Evolutionary conservation across 2,888 invertebrate genomes (phyloP), one percentile per base, ranked within the genome.

Genomic region (Erannis defoliaria): DNA sequence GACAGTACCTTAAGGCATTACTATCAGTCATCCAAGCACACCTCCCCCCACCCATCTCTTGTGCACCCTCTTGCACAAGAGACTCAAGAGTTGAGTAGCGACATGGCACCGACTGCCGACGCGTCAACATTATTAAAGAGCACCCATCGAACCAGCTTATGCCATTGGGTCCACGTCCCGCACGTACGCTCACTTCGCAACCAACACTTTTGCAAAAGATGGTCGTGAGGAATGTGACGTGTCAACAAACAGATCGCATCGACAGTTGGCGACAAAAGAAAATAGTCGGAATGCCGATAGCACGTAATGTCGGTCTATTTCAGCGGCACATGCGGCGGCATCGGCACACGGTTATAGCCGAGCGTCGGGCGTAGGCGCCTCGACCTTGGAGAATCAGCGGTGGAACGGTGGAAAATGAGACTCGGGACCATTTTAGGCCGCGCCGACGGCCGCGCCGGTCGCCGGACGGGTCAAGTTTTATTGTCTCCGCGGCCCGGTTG

Each of bases 361-460:
- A 76, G 84, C 85, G 76, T 77, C 73, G 81, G 85, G 92, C 92
- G 92, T 93, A 91, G 91, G 92, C 90, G 91, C 89, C 81, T 75
- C 77, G 90, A 87, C 92, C 92, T 92, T 90, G 90, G 82, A 81
- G 74, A 72, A 84, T 84, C 84, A 80, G 75, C 84, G 81, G 82
- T 81, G 85, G 86, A 86, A 82, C 84, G 80, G 86, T 82, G 88
- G 88, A 88, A 87, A 88, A 85, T 76, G 88, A 89, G 89, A 85
- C 88, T 85, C 86, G 87, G 79, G 80, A 88, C 93, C 93, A 92
- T 92, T 93, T 93, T 93, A 90, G 93, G 93, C 80, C 80, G 82
- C 86, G 87, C 76, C 80, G 84, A 84, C 86, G 76, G 78, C 75
- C 84, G 84, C 80, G 76, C 77, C 86, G 85, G 84, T 79, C 86